Base-by-base conservation (phyloP, 23 tunicate species). In the Botrylloides violaceus region DNA sequence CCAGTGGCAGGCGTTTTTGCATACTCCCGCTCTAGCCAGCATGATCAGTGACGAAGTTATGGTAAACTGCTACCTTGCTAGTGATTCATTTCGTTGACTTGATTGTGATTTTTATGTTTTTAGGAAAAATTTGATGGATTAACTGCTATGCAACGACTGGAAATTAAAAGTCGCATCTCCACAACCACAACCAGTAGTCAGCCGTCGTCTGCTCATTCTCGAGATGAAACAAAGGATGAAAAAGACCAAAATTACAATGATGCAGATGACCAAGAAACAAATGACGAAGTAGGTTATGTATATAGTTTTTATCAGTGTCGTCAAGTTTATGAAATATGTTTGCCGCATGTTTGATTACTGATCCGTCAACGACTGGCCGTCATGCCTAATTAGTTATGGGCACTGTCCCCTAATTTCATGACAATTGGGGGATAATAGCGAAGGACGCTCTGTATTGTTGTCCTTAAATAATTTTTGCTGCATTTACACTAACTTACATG, bases 11-110 rank as follows among this genome's bases (percentile, higher is more conserved):
- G 79, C 81, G 0, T 90, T 90, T 29, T 70, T 90, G 27, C 97
- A 90, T 78, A 83, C 85, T 20, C 81, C 92, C 71, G 63, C 90
- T 53, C 90, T 90, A 37, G 81, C 96, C 22, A 77, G 85, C 75
- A 83, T 83, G 90, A 90, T 87, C 36, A 79, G 86, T 50, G 85
- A 64, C 18, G 95, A 87, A 68, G 65, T 65, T 2, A 66, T 76
- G 95, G 95, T 80, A 65, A 29, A 61, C 5, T 60, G 21, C 15
- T 43, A 43, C 53, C 53, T 15, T 7, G 53, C 53, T 7, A 43
- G 9, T 43, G 15, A 7, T 43, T 43, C 53, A n/a, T n/a, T n/a
- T n/a, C n/a, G n/a, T n/a, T 43, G 53, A 43, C 9, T 43, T 43
- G 9, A 15, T 7, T 15, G 19, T 70, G 22, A n/a, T 12, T 73